phyloP scores from a whole-genome alignment of 2,113 vertebrate genomes.

The Bungarus multicinctus region DNA sequence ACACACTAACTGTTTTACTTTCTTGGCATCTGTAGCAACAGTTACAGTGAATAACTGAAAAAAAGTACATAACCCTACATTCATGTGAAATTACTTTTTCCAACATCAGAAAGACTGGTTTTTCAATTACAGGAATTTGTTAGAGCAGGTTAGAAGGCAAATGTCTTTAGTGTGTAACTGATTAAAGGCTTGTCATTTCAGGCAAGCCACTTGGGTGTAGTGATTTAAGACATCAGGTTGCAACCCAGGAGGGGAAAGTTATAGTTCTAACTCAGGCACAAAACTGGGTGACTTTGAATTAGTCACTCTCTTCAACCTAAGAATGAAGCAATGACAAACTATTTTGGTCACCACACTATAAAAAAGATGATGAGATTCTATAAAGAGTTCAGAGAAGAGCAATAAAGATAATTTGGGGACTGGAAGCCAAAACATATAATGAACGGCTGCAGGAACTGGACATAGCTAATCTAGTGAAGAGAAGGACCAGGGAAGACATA shows the following conservation, averaged over 20 bases:
- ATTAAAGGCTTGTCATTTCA: background rate
- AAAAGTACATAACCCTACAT: background rate
- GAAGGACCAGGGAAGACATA: too few species aligned
- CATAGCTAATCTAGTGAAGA: too few species aligned
- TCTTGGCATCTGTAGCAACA: background rate
- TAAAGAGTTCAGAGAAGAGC: too few species aligned
- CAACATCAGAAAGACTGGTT: background rate
- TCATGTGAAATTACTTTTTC: background rate
- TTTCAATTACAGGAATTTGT: background rate
- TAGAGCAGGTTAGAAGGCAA: background rate
- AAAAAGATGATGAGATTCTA: too few species aligned
- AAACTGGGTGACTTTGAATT: background rate
- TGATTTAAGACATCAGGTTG: background rate
- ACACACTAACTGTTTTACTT: background rate
- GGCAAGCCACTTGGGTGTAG: background rate
- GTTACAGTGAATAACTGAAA: background rate
- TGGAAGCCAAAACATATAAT: too few species aligned
- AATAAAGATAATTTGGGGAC: too few species aligned
- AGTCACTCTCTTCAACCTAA: background rate
- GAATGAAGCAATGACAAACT: background rate
- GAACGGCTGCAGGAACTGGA: too few species aligned
- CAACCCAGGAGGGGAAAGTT: background rate
- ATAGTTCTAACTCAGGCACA: background rate
- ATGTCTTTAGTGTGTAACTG: background rate
- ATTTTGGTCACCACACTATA: too few species aligned